Conservation (phyloP, 2,113 vertebrate genomes). For the Microtus montanus region DNA sequence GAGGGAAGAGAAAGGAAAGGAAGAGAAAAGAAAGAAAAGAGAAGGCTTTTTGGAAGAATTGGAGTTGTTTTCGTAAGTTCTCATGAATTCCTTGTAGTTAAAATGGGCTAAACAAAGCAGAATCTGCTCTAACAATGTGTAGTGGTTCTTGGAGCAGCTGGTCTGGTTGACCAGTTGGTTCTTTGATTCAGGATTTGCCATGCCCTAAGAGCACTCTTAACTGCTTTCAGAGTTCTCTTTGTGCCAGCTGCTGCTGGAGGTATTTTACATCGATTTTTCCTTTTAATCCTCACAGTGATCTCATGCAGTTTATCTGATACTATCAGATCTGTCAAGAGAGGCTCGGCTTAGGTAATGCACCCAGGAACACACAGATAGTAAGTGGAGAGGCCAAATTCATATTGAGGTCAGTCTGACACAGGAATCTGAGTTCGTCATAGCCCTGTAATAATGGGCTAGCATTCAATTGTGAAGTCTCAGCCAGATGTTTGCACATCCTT, state of each 20-base stretch:
- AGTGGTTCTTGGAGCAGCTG: neutral
- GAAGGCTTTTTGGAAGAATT: neutral
- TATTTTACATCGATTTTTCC: conserved; percentile 16
- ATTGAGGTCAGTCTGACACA: conserved; percentile 32
- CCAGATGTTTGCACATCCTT: conserved; percentile 33
- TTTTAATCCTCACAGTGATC: neutral
- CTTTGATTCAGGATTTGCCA: conserved; percentile 32
- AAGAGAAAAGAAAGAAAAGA: neutral
- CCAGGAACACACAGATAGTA: neutral
- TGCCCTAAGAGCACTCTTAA: neutral
- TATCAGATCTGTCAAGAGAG: conserved; percentile 4
- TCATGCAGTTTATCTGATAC: neutral
- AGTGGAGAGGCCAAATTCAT: neutral
- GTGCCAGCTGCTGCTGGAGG: neutral
- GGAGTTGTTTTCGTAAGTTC: neutral
- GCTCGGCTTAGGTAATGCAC: neutral
- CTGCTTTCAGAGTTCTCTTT: neutral
- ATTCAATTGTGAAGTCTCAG: neutral
- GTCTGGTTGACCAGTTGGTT: neutral
- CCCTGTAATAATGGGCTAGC: neutral
- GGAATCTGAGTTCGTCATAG: neutral
- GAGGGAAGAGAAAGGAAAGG: neutral
- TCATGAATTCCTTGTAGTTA: neutral
- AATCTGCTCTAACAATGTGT: neutral
- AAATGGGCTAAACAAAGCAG: neutral